phyloP scores from a whole-genome alignment of 2,797 vertebrate species.

The Leptoclinus maculatus region DNA sequence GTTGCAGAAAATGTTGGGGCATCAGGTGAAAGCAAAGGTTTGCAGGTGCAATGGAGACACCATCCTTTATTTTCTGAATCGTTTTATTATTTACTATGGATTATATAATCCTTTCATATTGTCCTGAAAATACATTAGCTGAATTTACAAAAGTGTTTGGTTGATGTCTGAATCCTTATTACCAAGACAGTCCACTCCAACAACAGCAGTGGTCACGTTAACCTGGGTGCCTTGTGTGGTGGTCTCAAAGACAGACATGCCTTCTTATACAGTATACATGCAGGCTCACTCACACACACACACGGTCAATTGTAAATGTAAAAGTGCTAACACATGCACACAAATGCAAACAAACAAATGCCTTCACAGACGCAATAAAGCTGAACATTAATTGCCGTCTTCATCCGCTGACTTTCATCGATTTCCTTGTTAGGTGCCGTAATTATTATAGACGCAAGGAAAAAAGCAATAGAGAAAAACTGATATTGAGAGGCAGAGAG shows the following conservation, averaged over 20 bases:
- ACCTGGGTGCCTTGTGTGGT: too few species aligned
- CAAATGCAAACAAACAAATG: background rate
- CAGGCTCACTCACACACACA: background rate
- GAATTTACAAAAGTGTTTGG: background rate
- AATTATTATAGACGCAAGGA: conserved; percentile 46
- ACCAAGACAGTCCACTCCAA: background rate
- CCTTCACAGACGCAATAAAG: background rate
- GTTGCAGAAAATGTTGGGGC: background rate
- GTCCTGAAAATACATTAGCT: background rate
- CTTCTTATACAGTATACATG: background rate
- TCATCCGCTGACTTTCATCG: conserved; percentile 31
- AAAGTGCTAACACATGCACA: background rate
- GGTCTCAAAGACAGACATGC: background rate
- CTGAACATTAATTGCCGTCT: conserved; percentile 23
- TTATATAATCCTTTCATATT: background rate
- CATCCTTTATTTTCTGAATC: background rate
- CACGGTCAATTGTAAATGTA: background rate
- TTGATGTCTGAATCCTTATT: background rate
- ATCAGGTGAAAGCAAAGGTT: conserved; percentile 1
- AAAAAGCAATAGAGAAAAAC: conserved; percentile 16
- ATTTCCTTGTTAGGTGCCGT: conserved; percentile 49
- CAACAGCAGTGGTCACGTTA: background rate
- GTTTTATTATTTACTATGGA: background rate
- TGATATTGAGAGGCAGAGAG: conserved; percentile 9
- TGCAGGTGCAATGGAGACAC: background rate